phyloP scores from a whole-genome alignment of 2,113 vertebrate genomes.

The Laticauda colubrina region DNA sequence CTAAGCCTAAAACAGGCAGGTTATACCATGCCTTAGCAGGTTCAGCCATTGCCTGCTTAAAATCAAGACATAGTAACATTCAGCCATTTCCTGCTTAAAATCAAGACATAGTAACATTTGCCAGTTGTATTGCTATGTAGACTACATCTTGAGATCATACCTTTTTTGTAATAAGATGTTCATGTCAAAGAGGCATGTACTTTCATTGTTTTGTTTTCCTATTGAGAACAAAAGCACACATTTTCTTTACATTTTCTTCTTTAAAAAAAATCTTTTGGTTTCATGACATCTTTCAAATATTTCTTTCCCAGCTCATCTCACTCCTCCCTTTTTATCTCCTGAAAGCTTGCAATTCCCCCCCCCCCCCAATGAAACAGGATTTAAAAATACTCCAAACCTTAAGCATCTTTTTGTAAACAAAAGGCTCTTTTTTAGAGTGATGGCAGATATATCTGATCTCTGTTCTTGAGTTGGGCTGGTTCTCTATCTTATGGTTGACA shows the following conservation, averaged over 20 bases:
- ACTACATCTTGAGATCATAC: not conserved
- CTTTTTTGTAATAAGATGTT: not conserved
- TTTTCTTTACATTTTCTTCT: not conserved
- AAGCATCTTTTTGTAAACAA: constrained; percentile 11
- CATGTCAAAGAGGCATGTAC: not conserved
- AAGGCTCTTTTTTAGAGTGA: constrained; percentile 10
- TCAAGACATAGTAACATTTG: not conserved
- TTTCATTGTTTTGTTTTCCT: not conserved
- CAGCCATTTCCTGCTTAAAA: not conserved
- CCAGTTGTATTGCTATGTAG: too few relatives aligned
- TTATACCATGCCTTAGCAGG: not conserved
- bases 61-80: not conserved
- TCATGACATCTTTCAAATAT: not conserved
- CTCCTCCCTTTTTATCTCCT: not conserved
- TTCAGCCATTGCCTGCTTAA: not conserved
- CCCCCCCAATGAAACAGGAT: not conserved
- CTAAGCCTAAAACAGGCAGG: not conserved
- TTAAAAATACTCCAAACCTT: not conserved
- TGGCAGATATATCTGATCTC: constrained; percentile 23
- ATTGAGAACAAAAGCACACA: not conserved
- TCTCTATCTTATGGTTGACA: constrained; percentile 45
- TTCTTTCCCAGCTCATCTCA: not conserved
- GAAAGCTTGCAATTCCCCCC: not conserved
- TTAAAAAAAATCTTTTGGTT: not conserved
- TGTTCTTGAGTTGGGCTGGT: constrained; percentile 30